These are phyloP conservation scores for Procapra przewalskii DNA, from an alignment of 2,113 vertebrate species.

Conservation along the genomic window DNA sequence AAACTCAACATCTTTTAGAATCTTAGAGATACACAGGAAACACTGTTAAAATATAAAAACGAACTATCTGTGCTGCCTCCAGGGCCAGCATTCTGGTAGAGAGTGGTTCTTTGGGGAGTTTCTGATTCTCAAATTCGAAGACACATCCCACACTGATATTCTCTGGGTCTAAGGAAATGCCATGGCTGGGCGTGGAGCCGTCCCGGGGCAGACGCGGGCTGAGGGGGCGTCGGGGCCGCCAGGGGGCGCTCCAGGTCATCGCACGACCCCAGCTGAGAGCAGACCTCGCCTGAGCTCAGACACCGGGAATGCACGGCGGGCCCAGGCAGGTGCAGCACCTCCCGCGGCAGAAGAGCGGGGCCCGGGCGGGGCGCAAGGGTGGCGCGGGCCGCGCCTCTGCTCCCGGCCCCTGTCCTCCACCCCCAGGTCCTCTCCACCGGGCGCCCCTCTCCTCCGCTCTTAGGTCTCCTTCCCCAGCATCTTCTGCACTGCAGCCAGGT, in stretches of 20 bases:
- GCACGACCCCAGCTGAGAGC: neutral
- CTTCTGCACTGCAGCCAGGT: neutral
- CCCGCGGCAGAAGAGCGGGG: neutral
- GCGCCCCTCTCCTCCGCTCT: neutral
- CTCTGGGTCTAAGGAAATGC: conserved; percentile 46
- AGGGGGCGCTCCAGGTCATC: conserved; percentile 41
- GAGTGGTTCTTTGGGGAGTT: neutral
- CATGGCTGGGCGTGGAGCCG: neutral
- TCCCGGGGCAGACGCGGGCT: neutral
- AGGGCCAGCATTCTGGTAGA: neutral
- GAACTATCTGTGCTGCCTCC: neutral
- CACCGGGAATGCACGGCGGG: conserved; percentile 34
- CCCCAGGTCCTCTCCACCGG: neutral
- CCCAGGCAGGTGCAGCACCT: conserved; percentile 30
- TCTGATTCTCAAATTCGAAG: neutral
- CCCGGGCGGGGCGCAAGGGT: neutral
- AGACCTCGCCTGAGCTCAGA: conserved; percentile 35
- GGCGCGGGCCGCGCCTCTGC: neutral
- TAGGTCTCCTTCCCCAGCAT: neutral
- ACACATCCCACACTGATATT: neutral
- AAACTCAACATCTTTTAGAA: neutral
- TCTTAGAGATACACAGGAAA: neutral
- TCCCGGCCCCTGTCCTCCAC: conserved; percentile 1
- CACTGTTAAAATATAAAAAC: neutral
- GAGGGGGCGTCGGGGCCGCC: neutral